Evolutionary conservation across 2,797 vertebrate genomes (phyloP).

Genomic region (Salmo trutta): DNA sequence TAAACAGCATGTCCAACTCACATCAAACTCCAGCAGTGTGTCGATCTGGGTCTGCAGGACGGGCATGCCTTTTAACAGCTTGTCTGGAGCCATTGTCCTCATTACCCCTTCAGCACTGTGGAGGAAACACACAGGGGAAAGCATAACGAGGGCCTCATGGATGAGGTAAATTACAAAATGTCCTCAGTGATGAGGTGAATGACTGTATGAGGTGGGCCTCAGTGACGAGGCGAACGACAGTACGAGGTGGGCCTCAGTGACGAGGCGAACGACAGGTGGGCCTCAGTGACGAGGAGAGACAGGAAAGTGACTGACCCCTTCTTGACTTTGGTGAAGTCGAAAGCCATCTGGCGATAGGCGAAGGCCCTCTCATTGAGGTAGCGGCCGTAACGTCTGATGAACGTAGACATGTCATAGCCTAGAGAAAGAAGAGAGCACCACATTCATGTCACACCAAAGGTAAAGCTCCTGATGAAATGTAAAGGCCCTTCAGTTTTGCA

Average conservation of each 20-base stretch:
- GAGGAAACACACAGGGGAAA: neutral
- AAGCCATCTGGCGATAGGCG: conserved; percentile 98
- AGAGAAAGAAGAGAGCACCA: conserved; percentile 5
- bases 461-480: neutral
- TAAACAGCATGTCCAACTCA: conserved; percentile 68
- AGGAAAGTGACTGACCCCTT: conserved; percentile 84
- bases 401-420: conserved; percentile 99
- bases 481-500: neutral
- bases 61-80: conserved; percentile 98
- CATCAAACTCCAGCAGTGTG: conserved; percentile 97
- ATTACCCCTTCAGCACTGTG: conserved; percentile 94
- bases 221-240: neutral
- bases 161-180: neutral
- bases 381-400: conserved; percentile 97
- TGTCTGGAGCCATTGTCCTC: conserved; percentile 97
- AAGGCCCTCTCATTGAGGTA: conserved; percentile 99
- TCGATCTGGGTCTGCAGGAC: conserved; percentile 96
- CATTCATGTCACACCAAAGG: neutral
- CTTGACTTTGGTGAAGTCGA: conserved; percentile 98
- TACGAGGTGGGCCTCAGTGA: neutral
- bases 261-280: neutral
- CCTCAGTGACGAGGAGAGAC: neutral
- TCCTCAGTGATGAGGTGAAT: neutral
- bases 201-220: neutral
- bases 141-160: neutral